Evolutionary conservation across 2,888 invertebrate genomes (phyloP).

Genomic region (Loripinus fragilis): DNA sequence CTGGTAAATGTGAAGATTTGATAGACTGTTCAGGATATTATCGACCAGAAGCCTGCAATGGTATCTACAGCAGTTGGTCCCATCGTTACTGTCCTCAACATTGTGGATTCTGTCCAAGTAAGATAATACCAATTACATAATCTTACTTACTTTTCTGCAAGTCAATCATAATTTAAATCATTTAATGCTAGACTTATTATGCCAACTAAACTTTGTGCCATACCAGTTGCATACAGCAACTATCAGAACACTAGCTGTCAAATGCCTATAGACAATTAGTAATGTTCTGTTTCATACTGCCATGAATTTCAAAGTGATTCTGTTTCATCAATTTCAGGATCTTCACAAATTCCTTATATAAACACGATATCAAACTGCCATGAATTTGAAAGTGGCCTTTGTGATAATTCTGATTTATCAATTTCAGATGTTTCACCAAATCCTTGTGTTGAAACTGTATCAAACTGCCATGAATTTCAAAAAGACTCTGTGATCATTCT

Average conservation of each 20-base stretch:
- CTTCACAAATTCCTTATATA: conserved; percentile 33
- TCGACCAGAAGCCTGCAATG: conserved; percentile 47
- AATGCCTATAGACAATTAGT: too few relatives aligned
- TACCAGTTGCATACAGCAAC: too few relatives aligned
- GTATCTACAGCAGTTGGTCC: conserved; percentile 48
- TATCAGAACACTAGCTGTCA: too few relatives aligned
- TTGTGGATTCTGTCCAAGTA: conserved; percentile 60
- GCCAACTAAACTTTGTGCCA: too few relatives aligned
- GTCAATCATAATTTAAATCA: too few relatives aligned
- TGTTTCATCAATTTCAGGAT: conserved; percentile 28
- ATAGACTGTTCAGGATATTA: conserved; percentile 56
- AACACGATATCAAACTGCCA: conserved; percentile 48
- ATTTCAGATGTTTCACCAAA: conserved; percentile 39
- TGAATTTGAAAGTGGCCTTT: conserved; percentile 47
- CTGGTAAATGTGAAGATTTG: conserved; percentile 46
- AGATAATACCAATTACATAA: too few relatives aligned
- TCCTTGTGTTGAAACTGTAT: conserved; percentile 44
- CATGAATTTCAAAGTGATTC: too few relatives aligned
- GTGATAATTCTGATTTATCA: too few relatives aligned
- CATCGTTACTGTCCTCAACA: conserved; percentile 53
- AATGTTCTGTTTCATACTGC: too few relatives aligned
- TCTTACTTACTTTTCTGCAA: too few relatives aligned
- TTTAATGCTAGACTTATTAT: too few relatives aligned
- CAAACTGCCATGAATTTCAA: conserved; percentile 50
- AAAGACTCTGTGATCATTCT: too few relatives aligned